Evolutionary conservation across 2,888 invertebrate genomes (phyloP), one percentile per base, ranked within the genome.

Genomic region (Calephelis perditalis): DNA sequence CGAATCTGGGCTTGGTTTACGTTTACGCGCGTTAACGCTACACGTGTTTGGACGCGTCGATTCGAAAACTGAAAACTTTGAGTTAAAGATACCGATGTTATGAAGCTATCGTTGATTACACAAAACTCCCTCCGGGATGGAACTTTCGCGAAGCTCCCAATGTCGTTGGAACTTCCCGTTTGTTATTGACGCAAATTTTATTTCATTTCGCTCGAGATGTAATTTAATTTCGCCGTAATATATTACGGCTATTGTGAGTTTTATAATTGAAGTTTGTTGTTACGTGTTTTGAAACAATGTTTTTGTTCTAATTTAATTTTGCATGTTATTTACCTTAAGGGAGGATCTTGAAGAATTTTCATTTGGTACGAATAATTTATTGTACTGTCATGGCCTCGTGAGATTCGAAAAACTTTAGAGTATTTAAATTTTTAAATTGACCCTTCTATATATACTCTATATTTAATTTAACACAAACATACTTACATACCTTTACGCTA

Each of bases 181-280:
- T 66, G 64, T 64, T 70, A 68, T 67, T 65, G 67, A 66, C 63
- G 67, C 66, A 65, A 65, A 70, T 68, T 68, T 68, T 60, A 64
- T 68, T 69, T 66, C 65, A 57, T 57, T 68, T 54, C 47, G 44
- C 59, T 15, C 54, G 58, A 61, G 64, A 64, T 63, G 63, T 66
- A 65, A 62, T 69, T 67, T 67, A 66, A 68, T 69, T 69, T 61
- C 57, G 40, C 54, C 46, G 46, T 56, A 57, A 57, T 60, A 62
- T 63, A 26, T 26, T 26, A 61, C 64, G 67, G 67, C 44, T 60
- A 58, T 64, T 60, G 55, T 59, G 63, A 64, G 61, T 59, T 56
- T 58, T 40, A 54, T 57, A 62, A 57, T 65, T 65, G 58, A 61
- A 40, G 56, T 56, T 57, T 63, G 52, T 46, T 57, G 44, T 57